These are phyloP conservation scores for Ploceus nigricollis DNA, from an alignment of 2,113 vertebrate genomes.

Conservation along the genomic window DNA sequence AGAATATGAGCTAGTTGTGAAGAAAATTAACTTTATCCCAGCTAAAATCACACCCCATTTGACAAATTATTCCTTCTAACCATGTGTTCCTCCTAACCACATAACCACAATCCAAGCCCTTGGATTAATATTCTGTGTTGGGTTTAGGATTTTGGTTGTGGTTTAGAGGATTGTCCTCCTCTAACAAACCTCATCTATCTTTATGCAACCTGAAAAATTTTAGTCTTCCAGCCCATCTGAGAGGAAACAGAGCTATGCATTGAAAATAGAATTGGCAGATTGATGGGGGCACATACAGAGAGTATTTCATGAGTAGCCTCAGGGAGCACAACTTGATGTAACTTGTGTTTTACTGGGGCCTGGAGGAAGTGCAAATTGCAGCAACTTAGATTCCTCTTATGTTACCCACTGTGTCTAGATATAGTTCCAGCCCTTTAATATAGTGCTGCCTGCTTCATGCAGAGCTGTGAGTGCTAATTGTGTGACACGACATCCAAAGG, in stretches of 20 bases:
- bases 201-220: background rate
- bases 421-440: background rate
- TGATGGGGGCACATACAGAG: background rate
- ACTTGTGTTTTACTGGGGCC: background rate
- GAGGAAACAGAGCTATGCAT: background rate
- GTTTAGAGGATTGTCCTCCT: background rate
- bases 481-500: background rate
- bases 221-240: background rate
- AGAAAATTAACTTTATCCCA: background rate
- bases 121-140: background rate
- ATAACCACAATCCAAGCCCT: background rate
- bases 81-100: background rate
- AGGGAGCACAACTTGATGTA: background rate
- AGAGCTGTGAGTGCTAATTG: background rate
- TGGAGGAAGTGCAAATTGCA: background rate
- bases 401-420: background rate
- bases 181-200: background rate
- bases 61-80: background rate
- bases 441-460: background rate
- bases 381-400: background rate
- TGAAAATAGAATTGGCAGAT: background rate
- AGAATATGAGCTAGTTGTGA: background rate
- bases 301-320: constrained; percentile 4
- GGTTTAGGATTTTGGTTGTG: background rate
- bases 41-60: background rate